phyloP scores from a whole-genome alignment of 2,888 invertebrate species.

The Helleia helle region DNA sequence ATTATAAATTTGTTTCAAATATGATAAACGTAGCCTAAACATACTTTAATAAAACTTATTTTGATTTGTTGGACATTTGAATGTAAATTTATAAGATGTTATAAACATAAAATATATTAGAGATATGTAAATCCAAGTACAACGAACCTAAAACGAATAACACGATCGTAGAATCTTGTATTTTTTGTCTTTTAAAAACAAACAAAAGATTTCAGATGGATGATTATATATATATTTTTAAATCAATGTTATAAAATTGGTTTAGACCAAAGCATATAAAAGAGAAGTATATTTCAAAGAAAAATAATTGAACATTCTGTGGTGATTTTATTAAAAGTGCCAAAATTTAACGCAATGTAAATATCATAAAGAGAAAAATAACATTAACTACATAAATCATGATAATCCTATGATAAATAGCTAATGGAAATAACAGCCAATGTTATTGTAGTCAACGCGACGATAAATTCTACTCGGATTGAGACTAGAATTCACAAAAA shows the following conservation, averaged over 20 bases:
- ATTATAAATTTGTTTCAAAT: no score
- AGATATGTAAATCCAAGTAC: not conserved
- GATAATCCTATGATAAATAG: constrained; percentile 6
- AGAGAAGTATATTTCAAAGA: not conserved
- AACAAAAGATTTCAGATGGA: no score
- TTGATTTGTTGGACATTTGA: no score
- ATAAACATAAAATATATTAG: no score
- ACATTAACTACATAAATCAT: not conserved
- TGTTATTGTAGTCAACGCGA: not conserved
- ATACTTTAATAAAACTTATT: no score
- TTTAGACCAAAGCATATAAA: not conserved
- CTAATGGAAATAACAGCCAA: not conserved
- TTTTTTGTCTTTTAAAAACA: no score
- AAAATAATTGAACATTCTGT: not conserved
- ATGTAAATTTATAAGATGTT: no score
- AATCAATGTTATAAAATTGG: no score
- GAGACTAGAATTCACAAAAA: not conserved
- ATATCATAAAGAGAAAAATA: not conserved
- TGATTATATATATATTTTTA: no score
- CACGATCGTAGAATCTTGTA: no score
- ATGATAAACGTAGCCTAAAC: no score
- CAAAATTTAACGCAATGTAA: not conserved
- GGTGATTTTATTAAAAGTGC: not conserved
- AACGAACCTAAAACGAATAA: no score
- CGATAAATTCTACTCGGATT: not conserved